Conservation (phyloP, 2,113 vertebrate species). For the Tringa solitaria region DNA sequence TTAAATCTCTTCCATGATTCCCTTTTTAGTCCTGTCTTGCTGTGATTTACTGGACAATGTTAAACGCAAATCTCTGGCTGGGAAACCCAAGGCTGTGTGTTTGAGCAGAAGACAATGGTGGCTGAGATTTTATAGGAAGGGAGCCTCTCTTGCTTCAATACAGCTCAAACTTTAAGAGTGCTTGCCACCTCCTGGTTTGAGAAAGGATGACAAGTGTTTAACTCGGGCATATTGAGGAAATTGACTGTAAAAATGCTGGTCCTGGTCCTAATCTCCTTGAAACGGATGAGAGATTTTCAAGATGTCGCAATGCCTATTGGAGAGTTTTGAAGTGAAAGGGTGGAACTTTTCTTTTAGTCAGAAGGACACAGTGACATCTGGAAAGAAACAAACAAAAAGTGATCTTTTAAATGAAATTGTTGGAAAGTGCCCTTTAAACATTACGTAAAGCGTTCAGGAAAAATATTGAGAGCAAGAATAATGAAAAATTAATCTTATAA, state of each 20-base stretch:
- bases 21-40: neutral
- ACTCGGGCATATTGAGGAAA: neutral
- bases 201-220: constrained; percentile 27
- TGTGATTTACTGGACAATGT: neutral
- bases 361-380: neutral
- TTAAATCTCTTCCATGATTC: neutral
- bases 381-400: neutral
- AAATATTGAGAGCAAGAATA: neutral
- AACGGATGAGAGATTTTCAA: neutral
- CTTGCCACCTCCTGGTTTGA: constrained; percentile 62
- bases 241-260: neutral
- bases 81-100: neutral
- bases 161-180: constrained; percentile 55
- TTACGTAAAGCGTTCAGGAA: neutral
- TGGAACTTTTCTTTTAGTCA: neutral
- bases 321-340: neutral
- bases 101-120: neutral
- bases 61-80: neutral
- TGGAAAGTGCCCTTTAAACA: neutral
- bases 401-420: neutral
- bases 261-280: neutral
- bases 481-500: neutral
- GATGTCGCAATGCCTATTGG: neutral
- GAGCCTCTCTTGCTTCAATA: neutral
- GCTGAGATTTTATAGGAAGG: neutral